Evolutionary conservation across 2,797 vertebrate genomes (phyloP), one percentile per base, ranked within the genome.

Genomic region (Chaetodon trifasciatus): DNA sequence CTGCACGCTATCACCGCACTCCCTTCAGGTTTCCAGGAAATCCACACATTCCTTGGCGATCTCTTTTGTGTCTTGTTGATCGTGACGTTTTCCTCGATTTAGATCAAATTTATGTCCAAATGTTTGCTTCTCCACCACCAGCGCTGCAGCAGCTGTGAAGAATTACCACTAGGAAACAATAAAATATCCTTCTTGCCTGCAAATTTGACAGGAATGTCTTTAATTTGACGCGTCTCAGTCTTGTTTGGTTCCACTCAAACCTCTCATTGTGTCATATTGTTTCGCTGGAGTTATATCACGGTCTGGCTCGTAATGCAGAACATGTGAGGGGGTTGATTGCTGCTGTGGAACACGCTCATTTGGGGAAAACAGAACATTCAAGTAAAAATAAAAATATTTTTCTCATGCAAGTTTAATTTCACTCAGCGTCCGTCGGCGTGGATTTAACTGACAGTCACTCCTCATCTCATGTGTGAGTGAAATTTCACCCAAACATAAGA

Each of bases 131-230:
- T 6, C 65, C 81, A 40, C 67, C 86, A 79, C 70, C 60, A 32
- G 60, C 68, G 50, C 82, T 68, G 78, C 42, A 46, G 71, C 89
- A 90, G 84, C 85, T 87, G 81, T 23, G 60, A 77, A 8, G 76
- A 82, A 79, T 90, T 79, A 91, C 73, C 28, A 40, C 75, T 3
- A 53, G 88, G 85, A 91, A 90, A 88, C 78, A 73, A 89, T 87
- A 86, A 86, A 88, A 56, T 19, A 63, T 53, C 37, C 50, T 58
- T 58, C 79, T 75, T 37, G 53, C 21, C 52, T 42, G 28, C 62
- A 89, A 83, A 83, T 32, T 71, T 73, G 76, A 74, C 82, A 64
- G 69, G 70, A 89, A 87, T 80, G 79, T 44, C 53, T 86, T 66
- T 85, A 42, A 70, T 90, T 83, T 69, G 39, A 82, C 15, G 24